Evolutionary conservation across 35 echinoderm and acorn worm species (phyloP), one percentile per base, ranked within the genome.

Genomic region (Ptychodera flava): DNA sequence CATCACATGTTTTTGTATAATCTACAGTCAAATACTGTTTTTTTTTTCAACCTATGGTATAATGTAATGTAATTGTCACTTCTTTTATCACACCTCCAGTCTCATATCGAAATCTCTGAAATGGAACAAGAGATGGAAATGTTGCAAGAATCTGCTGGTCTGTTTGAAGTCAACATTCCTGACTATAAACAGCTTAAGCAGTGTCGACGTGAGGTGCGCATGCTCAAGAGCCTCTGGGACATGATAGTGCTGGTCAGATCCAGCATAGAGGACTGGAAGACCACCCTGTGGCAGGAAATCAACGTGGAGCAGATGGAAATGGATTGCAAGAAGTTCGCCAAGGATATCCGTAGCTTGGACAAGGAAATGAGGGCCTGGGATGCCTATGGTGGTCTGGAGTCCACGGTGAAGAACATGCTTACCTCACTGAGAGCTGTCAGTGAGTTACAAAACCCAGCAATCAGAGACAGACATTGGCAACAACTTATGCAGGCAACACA

Each of bases 281-380:
- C 90, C 1, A 99, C 96, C 0, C 86, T 88, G 38, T 99, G 96
- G 96, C 96, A 88, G 36, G 90, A 94, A 28, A 99, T 99, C 93
- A 94, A 99, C 77, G 96, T 99, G 15, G 96, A 99, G 82, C 96
- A 99, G 90, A 98, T 98, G 95, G 95, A 98, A 81, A 99, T 99
- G 85, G 96, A 99, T 82, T 94, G 96, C 77, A 99, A 99, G 88
- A 99, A 99, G 82, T 99, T 99, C 87, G 96, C 96, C 82, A 94
- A 94, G 79, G 96, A 94, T 84, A 99, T 99, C 88, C 89, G 96
- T 15, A 84, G 84, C 34, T 78, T 99, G 86, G 96, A 99, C 86
- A 99, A 99, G 34, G 96, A 99, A 91, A 99, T 99, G 96, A 90
- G 96, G 38, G 96, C 96, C 1, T 99, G 96, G 96, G 96, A 99